Base-by-base conservation (phyloP, 2,113 vertebrate genomes). In the Mus spicilegus region DNA sequence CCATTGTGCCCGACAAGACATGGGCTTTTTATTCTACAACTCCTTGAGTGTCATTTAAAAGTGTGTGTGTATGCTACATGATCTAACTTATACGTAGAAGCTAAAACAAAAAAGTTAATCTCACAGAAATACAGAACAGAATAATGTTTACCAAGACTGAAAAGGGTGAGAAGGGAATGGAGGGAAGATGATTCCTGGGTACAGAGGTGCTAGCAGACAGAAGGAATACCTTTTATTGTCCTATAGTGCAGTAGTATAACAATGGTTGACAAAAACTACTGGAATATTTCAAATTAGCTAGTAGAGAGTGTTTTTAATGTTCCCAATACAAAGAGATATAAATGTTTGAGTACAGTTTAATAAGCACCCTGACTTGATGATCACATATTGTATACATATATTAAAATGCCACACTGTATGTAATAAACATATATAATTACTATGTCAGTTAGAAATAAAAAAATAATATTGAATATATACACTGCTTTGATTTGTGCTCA, bases 1-100 rank as follows among this genome's bases (percentile, higher is more conserved):
- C n/a, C 63, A 86, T 2, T 6, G 17, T 67, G 9, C 33, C 54
- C 61, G 54, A n/a, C 54, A 61, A 61, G 49, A 73, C 26, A 28
- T 5, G 82, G 30, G 22, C 28, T 95, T 93, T 96, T 96, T 89
- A 87, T 30, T 89, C 76, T 36, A 63, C 19, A 70, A 22, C 7
- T 91, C 49, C 22, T 89, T 58, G 14, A 51, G 14, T 76, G 63
- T 30, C n/a, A 61, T 78, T 77, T 88, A 56, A 14, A 42, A 88
- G 87, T 95, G 42, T 84, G 86, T 81, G 39, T 42, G 58, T 78
- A 58, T 61, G 85, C 13, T 88, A 3, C 22, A 80, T 72, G 30
- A 70, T 81, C 51, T 89, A 54, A 81, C 16, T 58, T 78, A 58
- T 16, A 70, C 3, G 26, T 58, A 16, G 85, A 70, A 78, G 28